Percentiles rank a stretch among this genome's conserved stretches.
phyloP scores from a whole-genome alignment of 1,140 invertebrate species.

The Anastatus disparis region DNA sequence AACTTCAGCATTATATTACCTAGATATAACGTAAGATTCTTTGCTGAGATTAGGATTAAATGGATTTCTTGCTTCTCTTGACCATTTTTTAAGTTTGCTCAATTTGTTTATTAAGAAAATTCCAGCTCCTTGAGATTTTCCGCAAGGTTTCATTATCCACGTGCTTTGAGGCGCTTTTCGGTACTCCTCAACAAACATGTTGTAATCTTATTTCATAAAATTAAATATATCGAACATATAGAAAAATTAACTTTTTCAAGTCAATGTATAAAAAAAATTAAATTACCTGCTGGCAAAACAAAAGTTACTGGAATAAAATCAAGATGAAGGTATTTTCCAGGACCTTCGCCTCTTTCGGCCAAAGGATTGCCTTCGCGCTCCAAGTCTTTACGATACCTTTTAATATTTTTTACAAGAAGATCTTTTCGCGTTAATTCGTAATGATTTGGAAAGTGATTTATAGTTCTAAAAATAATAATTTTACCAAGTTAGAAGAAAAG shows the following conservation, averaged over 20 bases:
- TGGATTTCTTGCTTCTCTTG: constrained; percentile 81
- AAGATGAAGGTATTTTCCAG: constrained; percentile 81
- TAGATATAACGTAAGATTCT: constrained; percentile 91
- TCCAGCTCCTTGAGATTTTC: constrained; percentile 87
- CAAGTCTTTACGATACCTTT: constrained; percentile 90
- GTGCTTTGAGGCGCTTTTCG: constrained; percentile 89
- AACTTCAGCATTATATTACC: constrained; percentile 53
- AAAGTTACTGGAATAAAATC: constrained; percentile 95
- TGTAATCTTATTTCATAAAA: constrained; percentile 77
- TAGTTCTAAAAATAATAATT: constrained; percentile 69
- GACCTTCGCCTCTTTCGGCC: constrained; percentile 81
- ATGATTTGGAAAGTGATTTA: constrained; percentile 94
- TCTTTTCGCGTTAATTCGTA: constrained; percentile 96
- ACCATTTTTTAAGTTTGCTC: constrained; percentile 90
- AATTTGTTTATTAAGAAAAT: constrained; percentile 91
- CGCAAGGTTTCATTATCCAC: constrained; percentile 98
- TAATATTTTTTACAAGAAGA: constrained; percentile 95
- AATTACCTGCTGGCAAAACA: constrained; percentile 83
- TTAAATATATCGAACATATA: constrained; percentile 12
- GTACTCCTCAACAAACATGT: constrained; percentile 96
- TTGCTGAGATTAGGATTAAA: constrained; percentile 86
- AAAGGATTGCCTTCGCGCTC: constrained; percentile 89
- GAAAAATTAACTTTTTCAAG: constrained; percentile 12
- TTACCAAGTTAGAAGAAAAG: not conserved
- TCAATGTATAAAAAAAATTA: constrained; percentile 4